phyloP scores from a whole-genome alignment of 2,888 invertebrate genomes.

The Clanis bilineata region DNA sequence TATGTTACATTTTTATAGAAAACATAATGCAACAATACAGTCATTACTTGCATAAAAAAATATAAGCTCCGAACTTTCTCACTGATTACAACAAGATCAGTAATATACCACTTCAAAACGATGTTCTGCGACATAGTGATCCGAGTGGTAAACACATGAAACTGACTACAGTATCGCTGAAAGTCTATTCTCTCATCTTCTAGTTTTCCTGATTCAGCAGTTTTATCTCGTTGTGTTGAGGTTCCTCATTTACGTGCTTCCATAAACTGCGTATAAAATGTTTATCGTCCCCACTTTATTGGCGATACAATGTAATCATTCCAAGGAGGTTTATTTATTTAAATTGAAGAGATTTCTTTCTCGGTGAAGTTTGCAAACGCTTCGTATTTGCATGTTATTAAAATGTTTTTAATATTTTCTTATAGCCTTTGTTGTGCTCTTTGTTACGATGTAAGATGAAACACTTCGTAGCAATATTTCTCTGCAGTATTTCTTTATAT shows the following conservation, averaged over 20 bases:
- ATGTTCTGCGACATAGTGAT: too few relatives aligned
- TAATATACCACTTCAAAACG: too few relatives aligned
- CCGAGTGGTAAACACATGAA: background rate
- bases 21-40: too few relatives aligned
- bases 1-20: too few relatives aligned
- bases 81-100: too few relatives aligned
- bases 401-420: constrained; percentile 1
- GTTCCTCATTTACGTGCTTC: background rate
- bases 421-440: background rate
- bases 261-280: background rate
- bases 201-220: background rate
- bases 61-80: too few relatives aligned
- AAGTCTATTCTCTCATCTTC: too few relatives aligned
- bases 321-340: background rate
- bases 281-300: constrained; percentile 7
- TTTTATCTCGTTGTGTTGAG: background rate
- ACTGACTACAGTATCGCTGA: too few relatives aligned
- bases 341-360: constrained; percentile 1
- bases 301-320: background rate
- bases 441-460: background rate
- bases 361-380: background rate
- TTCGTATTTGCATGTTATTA: constrained; percentile 12
- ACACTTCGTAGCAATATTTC: background rate
- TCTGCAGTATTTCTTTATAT: background rate
- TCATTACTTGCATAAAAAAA: too few relatives aligned